Base-by-base conservation (phyloP, 2,888 invertebrate genomes). In the Euproctis similis region DNA sequence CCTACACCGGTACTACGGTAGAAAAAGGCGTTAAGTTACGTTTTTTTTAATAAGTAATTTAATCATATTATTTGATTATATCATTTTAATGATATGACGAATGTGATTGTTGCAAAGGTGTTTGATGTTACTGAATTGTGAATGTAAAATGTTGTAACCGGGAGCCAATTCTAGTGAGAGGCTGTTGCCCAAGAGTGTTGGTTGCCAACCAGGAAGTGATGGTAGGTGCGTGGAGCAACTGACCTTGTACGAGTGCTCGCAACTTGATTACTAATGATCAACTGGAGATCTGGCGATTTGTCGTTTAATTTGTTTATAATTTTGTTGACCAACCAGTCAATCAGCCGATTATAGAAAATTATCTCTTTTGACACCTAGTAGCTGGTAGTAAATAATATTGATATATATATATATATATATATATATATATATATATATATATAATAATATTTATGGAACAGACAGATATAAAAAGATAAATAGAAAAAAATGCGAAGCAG, bases 181-280 rank as follows among this genome's bases (percentile, higher is more conserved):
- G 80, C 54, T 59, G 63, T 77, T 80, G 60, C 72, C 50, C 60
- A 77, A 76, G 72, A 32, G 42, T 35, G 34, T 35, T 45, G 63
- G 61, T 73, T 68, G 69, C 69, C 70, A 69, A 78, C 71, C 39
- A 81, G 81, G 80, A 80, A 81, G 76, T 65, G 71, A 76, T 69
- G 72, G 74, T 59, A 51, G 50, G 39, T 51, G 54, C 59, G 68
- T 74, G 69, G 65, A 65, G 71, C 64, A 69, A 76, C 46, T 71
- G 74, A 77, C 80, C 81, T 81, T 80, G 75, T 56, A 42, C 48
- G 53, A 48, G 53, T 42, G 54, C 47, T 47, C 53, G 55, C 47
- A 53, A 62, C 46, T 45, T 62, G 69, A 61, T 59, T 72, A 68
- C 71, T 64, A 65, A 69, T 64, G 43, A 43, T 44, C 54, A 49